A percentile compares a stretch with the other conserved stretches of the same genome.
phyloP scores from a whole-genome alignment of 2,113 vertebrate species.

The Oostethus manadensis region DNA sequence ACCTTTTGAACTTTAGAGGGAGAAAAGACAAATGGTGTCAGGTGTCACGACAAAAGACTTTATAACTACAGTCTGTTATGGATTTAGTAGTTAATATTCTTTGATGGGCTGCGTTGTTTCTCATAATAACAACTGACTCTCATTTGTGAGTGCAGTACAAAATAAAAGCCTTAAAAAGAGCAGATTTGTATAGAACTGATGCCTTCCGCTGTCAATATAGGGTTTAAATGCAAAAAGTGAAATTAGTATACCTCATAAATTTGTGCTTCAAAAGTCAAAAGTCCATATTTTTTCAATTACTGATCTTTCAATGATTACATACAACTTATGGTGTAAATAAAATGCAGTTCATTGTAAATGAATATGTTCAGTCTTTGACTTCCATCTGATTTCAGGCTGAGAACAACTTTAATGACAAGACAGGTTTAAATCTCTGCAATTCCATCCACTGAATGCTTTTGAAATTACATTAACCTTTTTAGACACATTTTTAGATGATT shows the following conservation, averaged over 20 bases:
- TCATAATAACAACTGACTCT: background rate
- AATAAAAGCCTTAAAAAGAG: background rate
- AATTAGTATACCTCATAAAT: background rate
- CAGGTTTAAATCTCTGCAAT: conserved; percentile 35
- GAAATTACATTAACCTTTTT: conserved; percentile 70
- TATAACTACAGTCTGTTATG: conserved; percentile 22
- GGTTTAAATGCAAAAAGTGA: background rate
- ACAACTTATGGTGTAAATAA: no score
- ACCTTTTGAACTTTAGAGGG: background rate
- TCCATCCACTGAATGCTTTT: conserved; percentile 57
- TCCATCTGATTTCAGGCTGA: conserved; percentile 31
- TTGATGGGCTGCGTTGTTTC: no score
- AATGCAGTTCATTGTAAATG: background rate
- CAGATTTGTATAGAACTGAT: background rate
- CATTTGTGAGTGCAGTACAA: background rate
- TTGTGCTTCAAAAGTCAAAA: conserved; percentile 8
- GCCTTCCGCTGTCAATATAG: background rate
- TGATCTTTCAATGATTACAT: conserved; percentile 18
- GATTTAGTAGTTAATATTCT: background rate
- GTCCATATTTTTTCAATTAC: conserved; percentile 30
- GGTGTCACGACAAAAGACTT: background rate
- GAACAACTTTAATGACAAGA: conserved; percentile 47
- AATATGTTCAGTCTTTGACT: conserved; percentile 21
- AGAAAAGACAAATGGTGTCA: background rate
- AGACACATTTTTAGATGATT: conserved; percentile 48